Percentiles rank a stretch among this genome's conserved stretches.
Conservation (phyloP, 2,797 vertebrate species). For the Bradypodion ventrale region DNA sequence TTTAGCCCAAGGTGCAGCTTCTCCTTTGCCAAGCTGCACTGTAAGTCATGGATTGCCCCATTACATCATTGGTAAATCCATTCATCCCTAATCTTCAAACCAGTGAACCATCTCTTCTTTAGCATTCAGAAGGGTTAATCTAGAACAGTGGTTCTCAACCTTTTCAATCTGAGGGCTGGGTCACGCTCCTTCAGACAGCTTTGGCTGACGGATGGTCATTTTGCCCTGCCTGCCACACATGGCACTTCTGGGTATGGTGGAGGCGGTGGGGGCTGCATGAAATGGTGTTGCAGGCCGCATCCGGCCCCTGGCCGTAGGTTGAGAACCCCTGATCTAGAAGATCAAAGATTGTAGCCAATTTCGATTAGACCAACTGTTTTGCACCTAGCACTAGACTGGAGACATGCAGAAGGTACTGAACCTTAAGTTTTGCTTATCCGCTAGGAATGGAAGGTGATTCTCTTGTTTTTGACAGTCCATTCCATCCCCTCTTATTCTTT, state of each 20-base stretch:
- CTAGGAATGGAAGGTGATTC: neutral
- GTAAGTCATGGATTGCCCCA: neutral
- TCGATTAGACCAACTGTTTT: neutral
- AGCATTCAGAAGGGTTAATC: neutral
- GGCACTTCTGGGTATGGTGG: too few relatives aligned
- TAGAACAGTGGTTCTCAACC: too few relatives aligned
- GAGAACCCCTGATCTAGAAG: too few relatives aligned
- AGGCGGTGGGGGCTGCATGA: too few relatives aligned
- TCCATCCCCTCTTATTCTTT: neutral
- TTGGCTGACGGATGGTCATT: too few relatives aligned
- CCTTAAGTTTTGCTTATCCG: neutral
- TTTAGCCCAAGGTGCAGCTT: neutral
- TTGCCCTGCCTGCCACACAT: too few relatives aligned
- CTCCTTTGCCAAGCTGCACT: neutral
- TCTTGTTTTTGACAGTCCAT: neutral
- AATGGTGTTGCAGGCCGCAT: too few relatives aligned
- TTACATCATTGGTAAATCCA: neutral
- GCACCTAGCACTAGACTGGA: neutral
- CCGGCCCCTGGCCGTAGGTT: too few relatives aligned
- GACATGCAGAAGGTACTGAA: neutral
- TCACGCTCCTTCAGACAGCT: too few relatives aligned
- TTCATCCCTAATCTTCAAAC: neutral
- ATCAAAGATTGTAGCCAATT: neutral
- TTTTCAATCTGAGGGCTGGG: too few relatives aligned
- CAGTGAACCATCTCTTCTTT: neutral